A percentile compares a stretch with the other conserved stretches of the same genome.
Evolutionary conservation across 1,140 invertebrate genomes (phyloP).

Genomic region (Plodia interpunctella): DNA sequence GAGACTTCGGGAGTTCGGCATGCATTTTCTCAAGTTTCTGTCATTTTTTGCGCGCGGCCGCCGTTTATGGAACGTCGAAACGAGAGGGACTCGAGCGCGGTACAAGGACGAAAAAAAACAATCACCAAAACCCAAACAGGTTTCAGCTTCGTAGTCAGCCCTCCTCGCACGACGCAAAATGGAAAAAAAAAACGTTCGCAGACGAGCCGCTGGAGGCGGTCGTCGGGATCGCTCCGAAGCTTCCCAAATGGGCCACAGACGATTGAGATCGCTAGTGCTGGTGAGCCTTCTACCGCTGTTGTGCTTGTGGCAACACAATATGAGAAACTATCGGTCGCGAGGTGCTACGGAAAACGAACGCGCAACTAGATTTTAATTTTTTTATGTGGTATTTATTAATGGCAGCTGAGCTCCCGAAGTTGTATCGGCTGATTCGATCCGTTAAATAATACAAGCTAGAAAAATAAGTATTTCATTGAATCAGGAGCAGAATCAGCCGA

Average conservation of each 20-base stretch:
- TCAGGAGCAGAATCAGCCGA: conserved; percentile 37
- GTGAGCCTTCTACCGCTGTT: conserved; percentile 26
- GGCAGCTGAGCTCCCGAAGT: conserved; percentile 42
- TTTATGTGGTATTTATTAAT: conserved; percentile 8
- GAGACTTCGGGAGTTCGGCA: conserved; percentile 52
- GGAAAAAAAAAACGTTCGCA: conserved; percentile 59
- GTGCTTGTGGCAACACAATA: conserved; percentile 15
- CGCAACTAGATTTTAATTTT: neutral
- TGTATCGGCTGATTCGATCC: conserved; percentile 36
- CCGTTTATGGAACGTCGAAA: conserved; percentile 34
- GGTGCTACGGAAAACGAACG: conserved; percentile 1
- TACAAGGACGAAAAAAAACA: conserved; percentile 61
- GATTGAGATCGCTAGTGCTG: conserved; percentile 45
- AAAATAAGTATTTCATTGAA: conserved; percentile 11
- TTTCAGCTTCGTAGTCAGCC: conserved; percentile 49
- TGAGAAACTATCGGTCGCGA: conserved; percentile 18
- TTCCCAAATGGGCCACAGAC: conserved; percentile 47
- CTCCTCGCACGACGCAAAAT: conserved; percentile 57
- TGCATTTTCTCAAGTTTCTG: conserved; percentile 41
- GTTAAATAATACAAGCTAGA: conserved; percentile 10
- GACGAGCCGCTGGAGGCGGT: conserved; percentile 43
- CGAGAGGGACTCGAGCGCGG: conserved; percentile 36
- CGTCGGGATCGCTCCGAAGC: conserved; percentile 38
- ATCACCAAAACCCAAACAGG: conserved; percentile 68
- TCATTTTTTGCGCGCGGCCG: conserved; percentile 51